Percentiles rank a stretch among this genome's conserved stretches.
phyloP scores from a whole-genome alignment of 2,113 vertebrate species.

The Felis chaus region DNA sequence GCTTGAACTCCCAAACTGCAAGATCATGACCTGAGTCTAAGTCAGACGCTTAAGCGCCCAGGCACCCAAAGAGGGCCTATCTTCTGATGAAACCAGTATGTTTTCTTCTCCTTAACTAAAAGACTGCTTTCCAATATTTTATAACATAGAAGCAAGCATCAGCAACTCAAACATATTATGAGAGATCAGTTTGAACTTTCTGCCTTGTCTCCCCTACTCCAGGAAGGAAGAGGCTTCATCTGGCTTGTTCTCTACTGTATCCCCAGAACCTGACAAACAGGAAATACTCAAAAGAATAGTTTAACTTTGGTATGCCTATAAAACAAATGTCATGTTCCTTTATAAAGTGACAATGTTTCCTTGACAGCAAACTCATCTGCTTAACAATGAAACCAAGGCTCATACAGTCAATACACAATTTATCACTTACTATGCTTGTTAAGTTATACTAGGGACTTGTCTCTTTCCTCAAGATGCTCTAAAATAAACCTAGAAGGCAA shows the following conservation, averaged over 20 bases:
- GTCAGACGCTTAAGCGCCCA: too few species aligned
- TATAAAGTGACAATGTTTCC: background rate
- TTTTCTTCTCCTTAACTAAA: background rate
- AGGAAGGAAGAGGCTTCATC: background rate
- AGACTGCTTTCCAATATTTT: background rate
- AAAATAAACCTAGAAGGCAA: background rate
- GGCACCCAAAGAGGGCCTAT: too few species aligned
- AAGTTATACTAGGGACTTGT: background rate
- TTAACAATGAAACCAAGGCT: slow-evolving; percentile 34
- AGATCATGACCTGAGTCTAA: too few species aligned
- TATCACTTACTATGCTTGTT: background rate
- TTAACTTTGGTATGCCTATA: background rate
- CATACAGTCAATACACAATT: background rate
- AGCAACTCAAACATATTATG: background rate
- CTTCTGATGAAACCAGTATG: background rate
- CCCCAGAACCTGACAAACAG: background rate
- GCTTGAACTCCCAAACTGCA: too few species aligned
- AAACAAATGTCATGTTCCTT: background rate
- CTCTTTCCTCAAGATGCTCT: background rate
- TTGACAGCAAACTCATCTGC: background rate
- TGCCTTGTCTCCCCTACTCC: background rate
- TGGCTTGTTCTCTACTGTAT: background rate
- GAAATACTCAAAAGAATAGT: background rate
- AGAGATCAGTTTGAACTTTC: background rate
- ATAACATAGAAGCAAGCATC: background rate